These are phyloP conservation scores for Malacosoma neustria DNA, from an alignment of 2,888 invertebrate species.

Conservation along the genomic window DNA sequence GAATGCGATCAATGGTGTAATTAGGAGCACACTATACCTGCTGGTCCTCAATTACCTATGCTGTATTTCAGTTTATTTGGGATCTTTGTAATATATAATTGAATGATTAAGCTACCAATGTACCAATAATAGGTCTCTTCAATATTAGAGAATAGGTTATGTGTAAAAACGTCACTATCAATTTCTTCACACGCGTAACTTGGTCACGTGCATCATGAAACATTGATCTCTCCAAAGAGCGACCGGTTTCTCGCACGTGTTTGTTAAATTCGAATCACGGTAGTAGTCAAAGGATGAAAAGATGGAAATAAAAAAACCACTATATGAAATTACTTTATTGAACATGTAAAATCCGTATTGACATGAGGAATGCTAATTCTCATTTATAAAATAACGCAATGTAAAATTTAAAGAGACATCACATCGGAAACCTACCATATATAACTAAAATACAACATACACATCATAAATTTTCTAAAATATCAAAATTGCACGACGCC, in stretches of 20 bases:
- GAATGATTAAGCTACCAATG: too few species aligned
- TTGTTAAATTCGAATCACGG: neutral
- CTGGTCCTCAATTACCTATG: too few species aligned
- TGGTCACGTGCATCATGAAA: slow-evolving; percentile 1
- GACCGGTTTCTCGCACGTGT: neutral
- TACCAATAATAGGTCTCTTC: too few species aligned
- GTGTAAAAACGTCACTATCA: too few species aligned
- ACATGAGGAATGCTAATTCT: slow-evolving; percentile 76
- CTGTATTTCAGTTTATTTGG: too few species aligned
- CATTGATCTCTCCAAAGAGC: neutral
- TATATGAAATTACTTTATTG: slow-evolving; percentile 76
- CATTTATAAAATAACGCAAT: slow-evolving; percentile 75
- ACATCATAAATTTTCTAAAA: slow-evolving; percentile 68
- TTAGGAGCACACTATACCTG: too few species aligned
- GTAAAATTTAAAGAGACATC: slow-evolving; percentile 74
- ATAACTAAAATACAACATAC: slow-evolving; percentile 75
- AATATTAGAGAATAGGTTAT: too few species aligned
- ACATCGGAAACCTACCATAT: slow-evolving; percentile 72
- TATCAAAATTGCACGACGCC: slow-evolving; percentile 23
- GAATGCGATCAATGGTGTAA: too few species aligned
- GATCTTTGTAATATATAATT: too few species aligned
- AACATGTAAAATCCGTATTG: slow-evolving; percentile 76
- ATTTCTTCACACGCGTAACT: neutral
- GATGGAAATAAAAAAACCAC: slow-evolving; percentile 43
- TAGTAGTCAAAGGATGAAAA: slow-evolving; percentile 18